These are phyloP conservation scores for Hirudo medicinalis DNA, from an alignment of 1,140 invertebrate genomes.

Conservation along the genomic window DNA sequence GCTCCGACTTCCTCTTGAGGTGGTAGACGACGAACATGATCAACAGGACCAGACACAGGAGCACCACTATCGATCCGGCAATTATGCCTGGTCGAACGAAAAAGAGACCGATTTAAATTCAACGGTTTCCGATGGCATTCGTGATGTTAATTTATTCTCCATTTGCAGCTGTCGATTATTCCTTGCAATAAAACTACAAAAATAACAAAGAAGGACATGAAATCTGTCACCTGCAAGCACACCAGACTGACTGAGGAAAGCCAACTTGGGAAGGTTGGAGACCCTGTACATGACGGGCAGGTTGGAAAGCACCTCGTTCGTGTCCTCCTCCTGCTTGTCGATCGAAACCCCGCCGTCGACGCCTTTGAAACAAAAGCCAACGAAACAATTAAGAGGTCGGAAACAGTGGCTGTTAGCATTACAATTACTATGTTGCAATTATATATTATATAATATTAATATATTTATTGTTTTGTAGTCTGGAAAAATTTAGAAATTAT, in stretches of 20 bases:
- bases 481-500: too few species aligned
- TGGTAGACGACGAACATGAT: conserved; percentile 4
- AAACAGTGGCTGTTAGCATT: too few species aligned
- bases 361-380: neutral
- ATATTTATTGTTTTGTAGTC: too few species aligned
- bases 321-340: neutral
- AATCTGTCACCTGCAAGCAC: neutral
- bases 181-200: too few species aligned
- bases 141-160: too few species aligned
- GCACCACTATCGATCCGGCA: neutral
- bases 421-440: too few species aligned
- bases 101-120: too few species aligned
- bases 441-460: too few species aligned
- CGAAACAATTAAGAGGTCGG: neutral
- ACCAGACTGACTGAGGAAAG: neutral
- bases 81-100: neutral
- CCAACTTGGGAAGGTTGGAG: neutral
- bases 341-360: neutral
- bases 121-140: too few species aligned
- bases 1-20: conserved; percentile 5
- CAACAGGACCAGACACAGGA: neutral
- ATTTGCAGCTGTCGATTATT: too few species aligned
- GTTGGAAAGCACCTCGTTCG: neutral
- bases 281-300: neutral
- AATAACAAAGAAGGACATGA: neutral